Conservation (phyloP, 2,113 vertebrate genomes). For the Pipra filicauda region DNA sequence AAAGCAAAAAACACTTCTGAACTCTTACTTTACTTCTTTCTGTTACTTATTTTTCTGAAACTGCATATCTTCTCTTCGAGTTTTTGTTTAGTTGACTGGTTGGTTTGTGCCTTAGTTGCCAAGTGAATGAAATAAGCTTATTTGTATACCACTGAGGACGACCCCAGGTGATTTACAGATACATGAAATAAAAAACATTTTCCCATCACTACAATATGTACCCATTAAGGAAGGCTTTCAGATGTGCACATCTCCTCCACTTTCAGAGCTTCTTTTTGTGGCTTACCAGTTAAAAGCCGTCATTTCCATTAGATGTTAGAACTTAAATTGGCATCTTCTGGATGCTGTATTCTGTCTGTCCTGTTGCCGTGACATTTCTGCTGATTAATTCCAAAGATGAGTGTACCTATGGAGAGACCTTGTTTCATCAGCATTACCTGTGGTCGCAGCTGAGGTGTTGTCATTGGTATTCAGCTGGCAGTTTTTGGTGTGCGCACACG, state of each 20-base stretch:
- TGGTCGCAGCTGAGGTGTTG: neutral
- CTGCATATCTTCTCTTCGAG: neutral
- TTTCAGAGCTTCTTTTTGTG: neutral
- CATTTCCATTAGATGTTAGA: neutral
- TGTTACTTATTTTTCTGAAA: neutral
- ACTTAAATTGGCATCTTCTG: neutral
- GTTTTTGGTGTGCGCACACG: accelerated
- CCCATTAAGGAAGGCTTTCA: neutral
- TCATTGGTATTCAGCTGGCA: neutral
- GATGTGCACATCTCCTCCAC: neutral
- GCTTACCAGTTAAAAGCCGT: neutral
- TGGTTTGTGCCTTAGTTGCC: neutral
- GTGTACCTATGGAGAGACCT: neutral
- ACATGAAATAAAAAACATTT: neutral
- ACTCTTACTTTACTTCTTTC: neutral
- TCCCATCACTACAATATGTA: neutral
- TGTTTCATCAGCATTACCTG: neutral
- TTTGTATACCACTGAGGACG: neutral
- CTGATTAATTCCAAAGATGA: neutral
- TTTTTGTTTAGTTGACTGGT: neutral
- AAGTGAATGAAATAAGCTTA: neutral
- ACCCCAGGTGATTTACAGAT: neutral
- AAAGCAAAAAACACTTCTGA: neutral
- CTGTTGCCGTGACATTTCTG: neutral
- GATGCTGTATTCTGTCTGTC: neutral